These are phyloP conservation scores for Tapirus terrestris DNA, from an alignment of 2,113 vertebrate genomes.

Conservation along the genomic window DNA sequence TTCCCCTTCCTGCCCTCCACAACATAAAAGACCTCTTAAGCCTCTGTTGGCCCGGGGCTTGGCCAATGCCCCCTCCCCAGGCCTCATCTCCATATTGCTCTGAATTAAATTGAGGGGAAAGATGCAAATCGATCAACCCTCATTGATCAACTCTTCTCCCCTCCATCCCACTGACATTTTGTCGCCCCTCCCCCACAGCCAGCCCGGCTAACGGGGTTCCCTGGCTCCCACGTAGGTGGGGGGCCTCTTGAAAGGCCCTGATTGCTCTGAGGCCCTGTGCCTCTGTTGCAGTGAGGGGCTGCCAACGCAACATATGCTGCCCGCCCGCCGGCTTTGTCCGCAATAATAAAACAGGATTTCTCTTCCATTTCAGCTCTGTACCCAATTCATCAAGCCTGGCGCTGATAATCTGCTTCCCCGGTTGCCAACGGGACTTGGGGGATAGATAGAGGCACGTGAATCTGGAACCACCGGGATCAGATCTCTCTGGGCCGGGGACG, in stretches of 20 bases:
- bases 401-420: constrained; percentile 70
- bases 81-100: constrained; percentile 53
- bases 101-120: constrained; percentile 45
- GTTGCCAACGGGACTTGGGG: constrained; percentile 47
- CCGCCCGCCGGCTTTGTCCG: constrained; percentile 57
- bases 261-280: constrained; percentile 81
- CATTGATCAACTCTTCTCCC: constrained; percentile 75
- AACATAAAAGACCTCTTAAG: constrained; percentile 79
- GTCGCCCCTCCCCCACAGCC: constrained; percentile 79
- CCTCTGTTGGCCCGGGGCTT: neutral
- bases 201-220: constrained; percentile 75
- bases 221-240: constrained; percentile 72
- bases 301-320: constrained; percentile 81
- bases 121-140: constrained; percentile 70
- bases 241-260: constrained; percentile 83
- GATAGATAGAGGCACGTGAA: constrained; percentile 53
- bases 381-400: constrained; percentile 82
- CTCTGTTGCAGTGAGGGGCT: constrained; percentile 80
- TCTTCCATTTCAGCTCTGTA: constrained; percentile 63
- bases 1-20: constrained; percentile 43
- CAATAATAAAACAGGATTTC: neutral
- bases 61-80: fast-evolving
- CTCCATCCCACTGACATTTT: constrained; percentile 73
- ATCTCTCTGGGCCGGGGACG: constrained; percentile 50
- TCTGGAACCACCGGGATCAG: constrained; percentile 43